Conservation (phyloP, 2,888 invertebrate genomes). For the Thumatha senex region DNA sequence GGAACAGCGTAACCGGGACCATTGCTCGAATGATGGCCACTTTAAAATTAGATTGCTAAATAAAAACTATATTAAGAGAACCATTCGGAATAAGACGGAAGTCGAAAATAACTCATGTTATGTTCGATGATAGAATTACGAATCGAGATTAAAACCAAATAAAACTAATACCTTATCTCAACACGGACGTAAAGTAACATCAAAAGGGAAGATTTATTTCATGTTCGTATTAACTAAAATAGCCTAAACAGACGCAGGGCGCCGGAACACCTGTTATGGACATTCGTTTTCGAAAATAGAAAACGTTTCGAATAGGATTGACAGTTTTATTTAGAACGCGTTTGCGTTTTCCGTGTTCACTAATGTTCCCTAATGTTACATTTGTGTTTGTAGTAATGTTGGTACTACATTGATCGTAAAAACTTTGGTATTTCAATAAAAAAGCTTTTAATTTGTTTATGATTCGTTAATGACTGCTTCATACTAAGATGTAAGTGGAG, state of each 20-base stretch:
- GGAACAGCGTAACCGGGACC: too few species aligned
- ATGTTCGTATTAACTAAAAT: slow-evolving; percentile 44
- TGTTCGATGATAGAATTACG: slow-evolving; percentile 18
- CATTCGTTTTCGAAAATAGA: slow-evolving; percentile 63
- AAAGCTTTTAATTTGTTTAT: too few species aligned
- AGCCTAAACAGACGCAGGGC: slow-evolving; percentile 36
- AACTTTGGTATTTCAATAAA: not conserved
- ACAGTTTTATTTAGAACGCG: slow-evolving; percentile 62
- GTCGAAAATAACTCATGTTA: slow-evolving; percentile 25
- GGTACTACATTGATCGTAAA: not conserved
- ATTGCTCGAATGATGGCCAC: too few species aligned
- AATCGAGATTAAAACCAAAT: slow-evolving; percentile 43
- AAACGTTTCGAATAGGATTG: slow-evolving; percentile 56
- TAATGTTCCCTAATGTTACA: slow-evolving; percentile 5
- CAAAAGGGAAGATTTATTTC: slow-evolving; percentile 66
- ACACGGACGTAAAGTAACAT: slow-evolving; percentile 58
- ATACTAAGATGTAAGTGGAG: too few species aligned
- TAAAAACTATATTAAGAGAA: too few species aligned
- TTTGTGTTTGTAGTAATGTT: slow-evolving; percentile 9
- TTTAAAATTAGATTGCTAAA: too few species aligned
- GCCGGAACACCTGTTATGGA: slow-evolving; percentile 64
- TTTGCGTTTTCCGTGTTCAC: slow-evolving; percentile 26
- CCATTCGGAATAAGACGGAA: not conserved
- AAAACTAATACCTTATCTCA: slow-evolving; percentile 62
- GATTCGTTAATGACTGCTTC: too few species aligned